A percentile compares a stretch with the other conserved stretches of the same genome.
These are phyloP conservation scores for Carpatolechia fugitivella DNA, from an alignment of 2,888 invertebrate genomes.

Conservation along the genomic window DNA sequence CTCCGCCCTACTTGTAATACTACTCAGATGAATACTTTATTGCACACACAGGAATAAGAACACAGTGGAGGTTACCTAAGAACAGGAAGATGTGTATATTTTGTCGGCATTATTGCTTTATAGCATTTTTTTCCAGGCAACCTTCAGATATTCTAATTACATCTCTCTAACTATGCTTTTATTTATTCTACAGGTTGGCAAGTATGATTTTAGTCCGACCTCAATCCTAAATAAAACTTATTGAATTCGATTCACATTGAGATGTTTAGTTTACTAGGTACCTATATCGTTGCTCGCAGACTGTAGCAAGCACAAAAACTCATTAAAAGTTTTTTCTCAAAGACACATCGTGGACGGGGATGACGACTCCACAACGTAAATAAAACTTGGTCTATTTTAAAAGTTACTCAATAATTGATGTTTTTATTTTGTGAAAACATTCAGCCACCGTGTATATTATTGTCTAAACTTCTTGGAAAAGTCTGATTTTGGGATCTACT, in stretches of 20 bases:
- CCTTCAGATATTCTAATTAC: no score
- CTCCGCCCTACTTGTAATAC: no score
- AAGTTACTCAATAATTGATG: constrained; percentile 40
- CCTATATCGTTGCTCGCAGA: neutral
- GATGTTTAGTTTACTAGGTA: neutral
- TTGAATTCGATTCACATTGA: neutral
- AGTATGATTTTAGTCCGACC: neutral
- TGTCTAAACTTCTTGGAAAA: no score
- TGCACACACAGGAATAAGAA: no score
- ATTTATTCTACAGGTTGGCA: no score
- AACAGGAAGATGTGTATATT: no score
- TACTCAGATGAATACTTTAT: no score
- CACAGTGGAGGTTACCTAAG: no score
- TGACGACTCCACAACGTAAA: constrained; percentile 40
- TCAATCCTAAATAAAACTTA: neutral
- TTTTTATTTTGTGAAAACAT: constrained; percentile 27
- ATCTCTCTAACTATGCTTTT: no score
- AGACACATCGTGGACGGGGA: constrained; percentile 30
- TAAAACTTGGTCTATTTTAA: constrained; percentile 41
- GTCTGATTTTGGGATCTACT: no score
- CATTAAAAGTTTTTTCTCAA: constrained; percentile 48
- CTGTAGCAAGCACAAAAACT: constrained; percentile 39
- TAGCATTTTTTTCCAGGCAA: no score
- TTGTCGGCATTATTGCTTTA: no score
- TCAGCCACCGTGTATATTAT: neutral